phyloP scores from a whole-genome alignment of 2,888 invertebrate genomes.

The Cephus sareptanus region DNA sequence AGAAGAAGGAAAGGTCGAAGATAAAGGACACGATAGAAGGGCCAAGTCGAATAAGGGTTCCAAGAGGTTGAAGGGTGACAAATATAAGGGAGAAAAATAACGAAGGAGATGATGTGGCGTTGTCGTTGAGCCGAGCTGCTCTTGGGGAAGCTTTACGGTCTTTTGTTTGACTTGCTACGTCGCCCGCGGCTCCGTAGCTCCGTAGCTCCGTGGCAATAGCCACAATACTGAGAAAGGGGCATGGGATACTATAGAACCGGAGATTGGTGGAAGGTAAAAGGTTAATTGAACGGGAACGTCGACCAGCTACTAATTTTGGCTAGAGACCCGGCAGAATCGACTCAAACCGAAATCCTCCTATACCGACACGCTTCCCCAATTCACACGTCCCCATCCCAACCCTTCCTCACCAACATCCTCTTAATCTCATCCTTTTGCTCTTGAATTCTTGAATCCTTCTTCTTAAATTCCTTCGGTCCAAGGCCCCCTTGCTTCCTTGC shows the following conservation, averaged over 20 bases:
- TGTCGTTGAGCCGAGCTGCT: constrained; percentile 35
- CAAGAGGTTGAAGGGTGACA: constrained; percentile 29
- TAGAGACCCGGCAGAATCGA: constrained; percentile 8
- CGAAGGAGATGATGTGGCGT: constrained; percentile 33
- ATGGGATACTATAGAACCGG: constrained; percentile 29
- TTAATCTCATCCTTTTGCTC: neutral
- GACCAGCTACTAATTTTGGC: neutral
- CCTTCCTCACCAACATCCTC: no score
- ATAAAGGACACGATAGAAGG: constrained; percentile 30
- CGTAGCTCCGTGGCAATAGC: constrained; percentile 44
- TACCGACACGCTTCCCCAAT: neutral
- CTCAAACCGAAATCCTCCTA: neutral
- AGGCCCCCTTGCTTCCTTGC: constrained; percentile 23
- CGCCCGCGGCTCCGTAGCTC: constrained; percentile 35
- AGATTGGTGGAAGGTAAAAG: constrained; percentile 32
- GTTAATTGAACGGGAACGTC: constrained; percentile 44
- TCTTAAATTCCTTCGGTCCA: constrained; percentile 16
- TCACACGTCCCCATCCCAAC: neutral
- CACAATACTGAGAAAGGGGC: constrained; percentile 38
- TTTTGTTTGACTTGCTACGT: constrained; percentile 57
- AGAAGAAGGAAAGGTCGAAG: constrained; percentile 12
- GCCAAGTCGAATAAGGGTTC: neutral
- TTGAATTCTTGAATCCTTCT: constrained; percentile 32
- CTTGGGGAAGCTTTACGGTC: constrained; percentile 40
- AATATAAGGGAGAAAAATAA: constrained; percentile 31